Evolutionary conservation across 2,888 invertebrate species (phyloP).

Genomic region (Mycalesis mineus): DNA sequence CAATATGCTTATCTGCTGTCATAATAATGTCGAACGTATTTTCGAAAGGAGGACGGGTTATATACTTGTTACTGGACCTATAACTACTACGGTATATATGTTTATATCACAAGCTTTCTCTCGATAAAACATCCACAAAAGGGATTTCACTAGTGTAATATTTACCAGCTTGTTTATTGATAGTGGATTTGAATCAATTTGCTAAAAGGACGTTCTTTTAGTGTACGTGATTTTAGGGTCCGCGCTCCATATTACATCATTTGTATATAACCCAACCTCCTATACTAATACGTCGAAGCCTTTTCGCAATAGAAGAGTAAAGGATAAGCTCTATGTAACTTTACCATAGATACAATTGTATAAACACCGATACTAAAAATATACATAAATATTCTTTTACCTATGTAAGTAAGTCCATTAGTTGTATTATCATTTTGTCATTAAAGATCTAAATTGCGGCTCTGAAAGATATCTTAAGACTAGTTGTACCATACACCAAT

Average conservation of each 20-base stretch:
- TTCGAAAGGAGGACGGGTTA: not conserved
- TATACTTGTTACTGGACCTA: not conserved
- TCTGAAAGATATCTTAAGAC: constrained; percentile 14
- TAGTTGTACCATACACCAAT: constrained; percentile 6
- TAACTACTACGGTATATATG: not conserved
- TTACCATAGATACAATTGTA: constrained; percentile 5
- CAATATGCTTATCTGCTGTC: no score
- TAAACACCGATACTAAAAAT: constrained; percentile 13
- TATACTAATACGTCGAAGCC: no score
- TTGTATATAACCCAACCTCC: no score
- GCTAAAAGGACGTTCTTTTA: no score
- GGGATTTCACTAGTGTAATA: no score
- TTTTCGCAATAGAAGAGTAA: not conserved
- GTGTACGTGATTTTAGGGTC: no score
- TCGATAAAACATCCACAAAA: no score
- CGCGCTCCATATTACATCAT: no score
- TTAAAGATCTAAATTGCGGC: not conserved
- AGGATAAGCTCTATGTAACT: not conserved
- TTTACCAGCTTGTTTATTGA: no score
- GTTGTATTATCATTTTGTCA: not conserved
- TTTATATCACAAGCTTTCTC: no score
- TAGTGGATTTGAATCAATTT: no score
- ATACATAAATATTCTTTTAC: not conserved
- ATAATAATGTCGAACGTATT: not conserved
- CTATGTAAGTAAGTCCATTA: not conserved